These are phyloP conservation scores for Conopomorpha cramerella DNA, from an alignment of 1,140 invertebrate species.

Conservation along the genomic window DNA sequence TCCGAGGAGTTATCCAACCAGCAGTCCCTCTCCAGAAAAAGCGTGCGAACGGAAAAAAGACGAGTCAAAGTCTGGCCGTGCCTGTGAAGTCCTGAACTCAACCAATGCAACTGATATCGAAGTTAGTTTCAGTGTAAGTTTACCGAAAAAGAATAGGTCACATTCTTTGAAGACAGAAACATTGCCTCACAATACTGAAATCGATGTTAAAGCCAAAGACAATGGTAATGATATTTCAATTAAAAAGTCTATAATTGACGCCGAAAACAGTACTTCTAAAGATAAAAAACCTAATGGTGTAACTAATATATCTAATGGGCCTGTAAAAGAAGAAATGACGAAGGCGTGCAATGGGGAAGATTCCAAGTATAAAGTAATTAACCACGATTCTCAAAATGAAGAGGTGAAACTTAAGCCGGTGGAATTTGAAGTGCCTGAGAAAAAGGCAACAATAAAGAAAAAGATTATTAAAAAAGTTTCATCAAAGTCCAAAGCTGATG, in stretches of 20 bases:
- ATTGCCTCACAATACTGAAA: too few relatives aligned
- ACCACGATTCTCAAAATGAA: conserved; percentile 15
- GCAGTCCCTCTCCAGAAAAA: conserved; percentile 48
- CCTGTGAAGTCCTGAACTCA: conserved; percentile 12
- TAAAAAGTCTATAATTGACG: too few relatives aligned
- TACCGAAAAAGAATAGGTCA: conserved; percentile 44
- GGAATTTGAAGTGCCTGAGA: conserved; percentile 31
- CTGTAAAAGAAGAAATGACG: conserved; percentile 6
- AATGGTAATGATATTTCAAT: too few relatives aligned
- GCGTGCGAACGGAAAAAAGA: conserved; percentile 24
- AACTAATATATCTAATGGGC: conserved; percentile 10
- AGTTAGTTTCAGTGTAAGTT: conserved; percentile 55
- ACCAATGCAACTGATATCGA: conserved; percentile 35
- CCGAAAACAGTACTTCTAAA: conserved; percentile 12
- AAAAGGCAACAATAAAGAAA: conserved; percentile 50
- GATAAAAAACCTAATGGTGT: conserved; percentile 18
- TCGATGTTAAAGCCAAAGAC: too few relatives aligned
- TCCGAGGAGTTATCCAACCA: conserved; percentile 64
- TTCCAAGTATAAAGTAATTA: conserved; percentile 5
- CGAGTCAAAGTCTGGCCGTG: conserved; percentile 15
- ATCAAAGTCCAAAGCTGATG: conserved; percentile 42
- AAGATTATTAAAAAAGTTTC: conserved; percentile 56
- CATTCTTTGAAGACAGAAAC: too few relatives aligned
- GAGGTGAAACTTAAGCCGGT: conserved; percentile 14
- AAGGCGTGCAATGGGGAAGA: conserved; percentile 4